Evolutionary conservation across 2,797 vertebrate genomes (phyloP), one percentile per base, ranked within the genome.

Genomic region (Etheostoma perlongum): DNA sequence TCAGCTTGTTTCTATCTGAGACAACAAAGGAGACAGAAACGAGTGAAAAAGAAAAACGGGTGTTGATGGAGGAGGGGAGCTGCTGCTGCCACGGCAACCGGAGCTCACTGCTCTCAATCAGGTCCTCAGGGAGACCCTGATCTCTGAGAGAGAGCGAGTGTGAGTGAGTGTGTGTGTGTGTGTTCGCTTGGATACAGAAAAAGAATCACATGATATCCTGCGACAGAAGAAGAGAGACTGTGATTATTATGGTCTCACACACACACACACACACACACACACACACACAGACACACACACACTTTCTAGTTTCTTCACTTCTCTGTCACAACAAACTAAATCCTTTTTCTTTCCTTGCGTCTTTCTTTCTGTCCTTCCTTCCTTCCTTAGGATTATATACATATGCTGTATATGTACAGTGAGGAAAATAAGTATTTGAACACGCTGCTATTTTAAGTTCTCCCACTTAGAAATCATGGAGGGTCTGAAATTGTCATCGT

Each of bases 71-170:
- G 84, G 84, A 86, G 73, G 84, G 82, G 78, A 74, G 48, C 79
- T 75, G 71, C 72, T 23, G 84, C 83, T 86, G 67, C 86, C 80
- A 87, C 67, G 74, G 88, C 79, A 89, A 89, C 88, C 77, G 52
- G 23, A 76, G 76, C 78, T 85, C 61, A 65, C 75, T 72, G 85
- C 80, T 88, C 80, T 85, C 82, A 86, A 82, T 74, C 79, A 78
- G 82, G 82, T 86, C 85, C 87, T 88, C 68, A 18, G 87, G 85
- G 89, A 88, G 46, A 68, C 74, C 72, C 72, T 62, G 0, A 2
- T 40, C 36, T 40, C 36, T 11, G 10, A 40, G 36, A 40, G 36
- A 40, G 36, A 40, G 2, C 2, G 2, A 36, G 33, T 71, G 74
- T 40, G 23, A 65, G 58, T 64, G 33, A 51, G 55, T 52, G 61